These are phyloP conservation scores for Mixornis gularis DNA, from an alignment of 2,113 vertebrate genomes.

Conservation along the genomic window DNA sequence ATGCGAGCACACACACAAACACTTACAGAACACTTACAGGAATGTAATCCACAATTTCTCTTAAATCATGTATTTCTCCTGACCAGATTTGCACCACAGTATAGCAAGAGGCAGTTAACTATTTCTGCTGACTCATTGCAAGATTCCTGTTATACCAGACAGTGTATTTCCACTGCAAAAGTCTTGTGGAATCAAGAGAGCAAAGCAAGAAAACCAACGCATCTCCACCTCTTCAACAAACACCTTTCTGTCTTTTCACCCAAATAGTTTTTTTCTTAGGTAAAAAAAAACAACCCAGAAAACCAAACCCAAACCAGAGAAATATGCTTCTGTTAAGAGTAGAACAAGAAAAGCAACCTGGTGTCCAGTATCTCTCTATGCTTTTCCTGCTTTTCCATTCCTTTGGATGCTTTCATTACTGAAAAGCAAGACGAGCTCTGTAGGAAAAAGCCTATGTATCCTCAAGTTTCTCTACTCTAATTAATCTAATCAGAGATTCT, in stretches of 20 bases:
- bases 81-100: not conserved
- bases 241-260: not conserved
- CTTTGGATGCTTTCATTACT: not conserved
- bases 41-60: not conserved
- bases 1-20: not conserved
- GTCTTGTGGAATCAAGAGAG: not conserved
- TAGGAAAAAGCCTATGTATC: not conserved
- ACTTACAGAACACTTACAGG: not conserved
- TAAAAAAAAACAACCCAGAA: not conserved
- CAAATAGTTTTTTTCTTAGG: not conserved
- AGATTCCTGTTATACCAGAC: not conserved
- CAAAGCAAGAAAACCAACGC: slow-evolving; percentile 20
- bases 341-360: not conserved
- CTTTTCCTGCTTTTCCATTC: not conserved
- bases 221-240: not conserved
- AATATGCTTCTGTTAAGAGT: not conserved
- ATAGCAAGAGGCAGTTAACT: not conserved
- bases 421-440: not conserved
- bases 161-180: not conserved
- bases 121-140: not conserved
- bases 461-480: not conserved
- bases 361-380: not conserved
- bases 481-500: not conserved
- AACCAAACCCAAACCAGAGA: not conserved
- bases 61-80: not conserved